These are phyloP conservation scores for Ochotona princeps DNA, from an alignment of 2,113 vertebrate genomes.

Conservation along the genomic window DNA sequence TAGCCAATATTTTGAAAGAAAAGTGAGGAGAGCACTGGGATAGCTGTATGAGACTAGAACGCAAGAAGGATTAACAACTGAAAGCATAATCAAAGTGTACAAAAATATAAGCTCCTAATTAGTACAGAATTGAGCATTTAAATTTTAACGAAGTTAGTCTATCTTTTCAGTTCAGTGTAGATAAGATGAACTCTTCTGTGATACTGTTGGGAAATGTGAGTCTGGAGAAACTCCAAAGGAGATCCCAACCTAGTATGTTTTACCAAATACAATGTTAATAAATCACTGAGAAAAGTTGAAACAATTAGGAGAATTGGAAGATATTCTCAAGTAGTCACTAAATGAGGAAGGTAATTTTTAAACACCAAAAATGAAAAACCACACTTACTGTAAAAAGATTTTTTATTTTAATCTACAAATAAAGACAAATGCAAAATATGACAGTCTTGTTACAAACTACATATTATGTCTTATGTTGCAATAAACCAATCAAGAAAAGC, in stretches of 20 bases:
- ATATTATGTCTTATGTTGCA: background rate
- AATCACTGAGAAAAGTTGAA: background rate
- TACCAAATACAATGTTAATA: slow-evolving; percentile 15
- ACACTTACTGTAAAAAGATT: background rate
- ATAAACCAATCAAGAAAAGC: slow-evolving; percentile 26
- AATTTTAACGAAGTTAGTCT: background rate
- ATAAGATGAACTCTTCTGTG: background rate
- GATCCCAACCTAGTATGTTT: background rate
- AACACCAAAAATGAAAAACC: background rate
- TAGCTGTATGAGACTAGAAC: background rate
- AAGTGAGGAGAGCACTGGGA: background rate
- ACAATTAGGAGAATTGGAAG: background rate
- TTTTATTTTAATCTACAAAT: background rate
- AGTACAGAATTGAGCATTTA: background rate
- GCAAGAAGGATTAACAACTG: background rate
- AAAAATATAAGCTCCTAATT: background rate
- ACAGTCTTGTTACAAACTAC: background rate
- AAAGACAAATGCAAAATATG: background rate
- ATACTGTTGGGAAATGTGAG: background rate
- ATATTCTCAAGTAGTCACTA: background rate
- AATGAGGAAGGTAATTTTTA: background rate
- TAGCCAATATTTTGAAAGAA: background rate
- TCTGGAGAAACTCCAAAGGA: slow-evolving; percentile 9
- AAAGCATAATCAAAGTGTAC: background rate
- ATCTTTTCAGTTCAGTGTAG: background rate